Evolutionary conservation across 1,140 invertebrate species (phyloP).

Genomic region (Papilio dardanus): DNA sequence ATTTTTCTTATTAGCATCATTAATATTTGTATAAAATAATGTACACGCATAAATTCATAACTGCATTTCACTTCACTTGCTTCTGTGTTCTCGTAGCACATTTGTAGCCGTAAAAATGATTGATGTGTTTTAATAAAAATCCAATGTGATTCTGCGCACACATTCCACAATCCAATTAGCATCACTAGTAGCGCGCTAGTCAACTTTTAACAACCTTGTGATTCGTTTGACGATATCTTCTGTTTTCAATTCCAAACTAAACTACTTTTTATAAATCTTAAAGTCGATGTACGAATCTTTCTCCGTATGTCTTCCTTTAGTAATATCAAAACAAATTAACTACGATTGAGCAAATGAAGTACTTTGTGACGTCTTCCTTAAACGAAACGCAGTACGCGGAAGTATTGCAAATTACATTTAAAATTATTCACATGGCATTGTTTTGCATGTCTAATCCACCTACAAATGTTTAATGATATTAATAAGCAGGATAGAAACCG

Average conservation of each 20-base stretch:
- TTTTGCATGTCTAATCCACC: neutral
- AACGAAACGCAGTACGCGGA: too few relatives aligned
- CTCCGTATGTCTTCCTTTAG: too few relatives aligned
- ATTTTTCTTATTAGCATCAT: too few relatives aligned
- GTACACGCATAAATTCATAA: neutral
- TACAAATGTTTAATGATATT: neutral
- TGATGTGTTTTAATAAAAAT: constrained; percentile 20
- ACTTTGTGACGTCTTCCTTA: too few relatives aligned
- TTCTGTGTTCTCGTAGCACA: neutral
- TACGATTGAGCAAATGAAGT: too few relatives aligned
- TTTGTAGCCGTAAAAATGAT: neutral
- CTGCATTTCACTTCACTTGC: neutral
- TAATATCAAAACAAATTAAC: too few relatives aligned
- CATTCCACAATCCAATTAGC: constrained; percentile 13
- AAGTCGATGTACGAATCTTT: too few relatives aligned
- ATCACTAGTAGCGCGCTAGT: neutral
- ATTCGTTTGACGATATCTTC: neutral
- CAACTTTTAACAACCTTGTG: constrained; percentile 6
- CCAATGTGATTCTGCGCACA: neutral
- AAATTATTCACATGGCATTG: too few relatives aligned
- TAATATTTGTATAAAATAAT: neutral
- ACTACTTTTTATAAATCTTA: neutral
- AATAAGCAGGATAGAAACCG: neutral
- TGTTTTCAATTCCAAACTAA: neutral
- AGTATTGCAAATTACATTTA: too few relatives aligned